Evolutionary conservation across 2,797 vertebrate species (phyloP).

Genomic region (Cacajao melanocephalus): DNA sequence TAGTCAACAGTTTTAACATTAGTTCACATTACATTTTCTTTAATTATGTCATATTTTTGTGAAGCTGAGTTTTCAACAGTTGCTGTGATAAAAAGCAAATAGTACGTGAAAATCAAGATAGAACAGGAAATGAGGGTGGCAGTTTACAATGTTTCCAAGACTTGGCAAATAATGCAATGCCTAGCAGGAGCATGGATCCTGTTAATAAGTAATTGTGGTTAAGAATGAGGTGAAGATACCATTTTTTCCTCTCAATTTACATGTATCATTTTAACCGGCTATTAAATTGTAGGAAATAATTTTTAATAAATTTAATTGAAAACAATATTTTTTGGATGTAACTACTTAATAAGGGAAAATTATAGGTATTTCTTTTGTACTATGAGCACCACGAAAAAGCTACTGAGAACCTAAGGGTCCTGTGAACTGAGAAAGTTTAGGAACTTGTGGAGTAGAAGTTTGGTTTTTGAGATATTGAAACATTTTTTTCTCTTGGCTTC

Average conservation of each 20-base stretch:
- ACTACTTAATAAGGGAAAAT: neutral
- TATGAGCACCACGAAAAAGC: neutral
- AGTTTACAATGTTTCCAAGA: neutral
- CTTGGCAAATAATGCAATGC: neutral
- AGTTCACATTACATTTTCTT: neutral
- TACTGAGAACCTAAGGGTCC: neutral
- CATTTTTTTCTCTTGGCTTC: neutral
- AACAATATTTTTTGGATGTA: neutral
- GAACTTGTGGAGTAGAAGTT: neutral
- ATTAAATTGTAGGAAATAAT: neutral
- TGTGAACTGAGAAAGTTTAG: neutral
- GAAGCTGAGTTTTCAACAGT: neutral
- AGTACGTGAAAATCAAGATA: neutral
- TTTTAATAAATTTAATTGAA: neutral
- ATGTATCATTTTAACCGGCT: neutral
- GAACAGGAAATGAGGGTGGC: neutral
- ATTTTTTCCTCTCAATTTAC: neutral
- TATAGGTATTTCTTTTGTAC: neutral
- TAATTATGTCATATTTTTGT: neutral
- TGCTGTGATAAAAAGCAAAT: slow-evolving; percentile 2
- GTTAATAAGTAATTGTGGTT: neutral
- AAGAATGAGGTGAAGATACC: neutral
- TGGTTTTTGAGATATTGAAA: neutral
- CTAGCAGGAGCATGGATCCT: neutral
- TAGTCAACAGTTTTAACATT: neutral